Base-by-base conservation (phyloP, 2,888 invertebrate species). In the Hanleya hanleyi region DNA sequence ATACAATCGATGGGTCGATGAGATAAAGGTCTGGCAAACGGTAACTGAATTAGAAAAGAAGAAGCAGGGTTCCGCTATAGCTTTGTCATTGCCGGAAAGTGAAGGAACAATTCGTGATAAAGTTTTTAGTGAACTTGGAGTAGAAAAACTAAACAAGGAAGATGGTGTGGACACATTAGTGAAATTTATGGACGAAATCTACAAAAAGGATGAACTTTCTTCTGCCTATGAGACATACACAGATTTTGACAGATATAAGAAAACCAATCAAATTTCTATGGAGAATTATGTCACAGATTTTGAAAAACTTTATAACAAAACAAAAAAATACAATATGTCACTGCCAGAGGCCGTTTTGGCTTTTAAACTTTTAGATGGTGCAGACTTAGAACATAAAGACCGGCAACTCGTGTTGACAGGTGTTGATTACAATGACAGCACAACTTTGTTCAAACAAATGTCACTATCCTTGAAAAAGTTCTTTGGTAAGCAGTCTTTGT, bases 261-360 rank as follows among this genome's bases (percentile, higher is more conserved):
- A 33, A 51, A 1, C 61, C 38, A 61, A 50, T 15, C 64, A 41
- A 7, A 26, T 41, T 15, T 51, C 67, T 26, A 75, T 75, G 70
- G 75, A 75, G 33, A 69, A 73, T 26, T 75, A 69, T 69, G 66
- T 70, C 15, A 70, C 75, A 36, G 73, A 75, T n/a, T 76, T 76
- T 68, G 73, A 76, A 12, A 62, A 62, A 32, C 62, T 62, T 33
- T 62, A 62, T 32, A 62, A 62, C 9, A 62, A 62, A 37, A 76
- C 72, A 18, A 69, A 67, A 29, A 73, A 71, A 61, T 67, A 69
- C 37, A 74, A 68, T 47, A 74, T 74, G 77, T 69, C 69, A 12
- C 51, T 74, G 37, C 72, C 72, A 32, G 65, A 72, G 37, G 61
- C 74, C 9, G 77, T 72, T 1, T 51, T 74, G 38, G 69, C 72